A percentile compares a stretch with the other conserved stretches of the same genome.
These are phyloP conservation scores for Rhysida immarginata DNA, from an alignment of 1,140 invertebrate genomes.

Conservation along the genomic window DNA sequence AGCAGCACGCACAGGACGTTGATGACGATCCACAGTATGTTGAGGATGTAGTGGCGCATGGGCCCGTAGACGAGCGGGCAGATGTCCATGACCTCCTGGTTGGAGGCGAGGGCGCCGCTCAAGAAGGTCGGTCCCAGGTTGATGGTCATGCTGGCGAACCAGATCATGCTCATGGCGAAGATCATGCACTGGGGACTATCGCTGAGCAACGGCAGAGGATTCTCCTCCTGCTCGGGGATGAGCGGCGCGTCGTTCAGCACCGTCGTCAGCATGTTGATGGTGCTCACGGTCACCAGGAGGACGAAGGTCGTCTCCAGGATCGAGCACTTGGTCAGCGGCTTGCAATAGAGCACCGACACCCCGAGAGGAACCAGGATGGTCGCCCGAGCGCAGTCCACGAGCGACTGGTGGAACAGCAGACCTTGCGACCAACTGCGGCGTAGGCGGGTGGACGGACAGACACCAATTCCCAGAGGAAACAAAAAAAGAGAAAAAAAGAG, in stretches of 20 bases:
- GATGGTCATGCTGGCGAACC: conserved; percentile 66
- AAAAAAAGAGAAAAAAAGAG: too few species aligned
- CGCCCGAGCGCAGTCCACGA: conserved; percentile 66
- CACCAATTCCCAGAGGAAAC: too few species aligned
- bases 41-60: conserved; percentile 71
- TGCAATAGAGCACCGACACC: conserved; percentile 62
- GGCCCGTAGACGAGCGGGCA: conserved; percentile 44
- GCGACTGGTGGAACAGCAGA: conserved; percentile 66
- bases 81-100: conserved; percentile 46
- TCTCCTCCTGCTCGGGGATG: conserved; percentile 43
- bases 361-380: conserved; percentile 64
- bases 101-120: conserved; percentile 66
- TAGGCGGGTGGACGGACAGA: too few species aligned
- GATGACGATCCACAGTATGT: conserved; percentile 75
- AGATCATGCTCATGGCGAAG: conserved; percentile 84
- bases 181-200: conserved; percentile 73
- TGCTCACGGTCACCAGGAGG: conserved; percentile 71
- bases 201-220: conserved; percentile 46
- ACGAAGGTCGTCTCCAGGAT: conserved; percentile 80
- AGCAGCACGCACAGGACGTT: conserved; percentile 71
- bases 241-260: conserved; percentile 77
- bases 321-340: conserved; percentile 70
- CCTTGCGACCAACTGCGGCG: conserved; percentile 68
- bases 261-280: conserved; percentile 78
- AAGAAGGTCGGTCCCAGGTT: conserved; percentile 81